Evolutionary conservation across 2,797 vertebrate species (phyloP).

Genomic region (Sardinella longiceps): DNA sequence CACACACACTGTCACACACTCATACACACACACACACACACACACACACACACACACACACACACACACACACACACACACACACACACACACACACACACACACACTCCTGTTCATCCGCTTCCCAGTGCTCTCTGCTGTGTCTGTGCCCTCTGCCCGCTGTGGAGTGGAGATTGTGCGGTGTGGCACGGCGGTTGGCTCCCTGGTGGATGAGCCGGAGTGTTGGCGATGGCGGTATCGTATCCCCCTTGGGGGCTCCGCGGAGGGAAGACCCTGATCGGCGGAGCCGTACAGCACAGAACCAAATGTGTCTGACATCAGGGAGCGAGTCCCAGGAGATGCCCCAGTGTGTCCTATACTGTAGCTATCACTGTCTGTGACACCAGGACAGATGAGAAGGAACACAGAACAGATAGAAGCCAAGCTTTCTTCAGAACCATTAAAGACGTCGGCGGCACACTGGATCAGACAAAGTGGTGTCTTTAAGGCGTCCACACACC

Average conservation of each 20-base stretch:
- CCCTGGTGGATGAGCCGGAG: not conserved
- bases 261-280: not conserved
- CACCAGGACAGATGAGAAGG: not conserved
- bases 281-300: not conserved
- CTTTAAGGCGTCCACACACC: too few relatives aligned
- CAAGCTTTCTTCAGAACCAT: not conserved
- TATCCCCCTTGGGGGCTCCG: not conserved
- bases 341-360: too few relatives aligned
- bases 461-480: too few relatives aligned
- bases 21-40: slow-evolving; percentile 15
- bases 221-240: not conserved
- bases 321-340: not conserved
- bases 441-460: too few relatives aligned
- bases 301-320: not conserved
- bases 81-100: not conserved
- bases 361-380: not conserved
- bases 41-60: not conserved
- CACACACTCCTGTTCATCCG: not conserved
- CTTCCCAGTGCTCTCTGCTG: not conserved
- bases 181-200: too few relatives aligned
- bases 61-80: slow-evolving; percentile 24
- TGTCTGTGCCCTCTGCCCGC: slow-evolving; percentile 36
- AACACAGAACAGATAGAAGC: not conserved
- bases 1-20: too few relatives aligned
- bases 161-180: not conserved